Evolutionary conservation across 2,797 vertebrate genomes (phyloP).

Genomic region (Micromesistius poutassou): DNA sequence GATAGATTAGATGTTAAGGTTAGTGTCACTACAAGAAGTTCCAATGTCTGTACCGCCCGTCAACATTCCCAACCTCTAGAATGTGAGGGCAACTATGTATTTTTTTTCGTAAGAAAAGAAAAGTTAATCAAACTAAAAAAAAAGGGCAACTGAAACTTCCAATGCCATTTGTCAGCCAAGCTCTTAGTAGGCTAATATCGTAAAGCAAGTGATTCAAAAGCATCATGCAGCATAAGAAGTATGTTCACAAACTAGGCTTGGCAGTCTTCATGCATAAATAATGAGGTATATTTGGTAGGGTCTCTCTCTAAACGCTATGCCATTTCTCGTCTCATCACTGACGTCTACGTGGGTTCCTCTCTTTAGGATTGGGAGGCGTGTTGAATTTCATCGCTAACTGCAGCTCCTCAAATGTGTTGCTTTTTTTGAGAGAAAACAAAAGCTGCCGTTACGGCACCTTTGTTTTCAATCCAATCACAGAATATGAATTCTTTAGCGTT

Average conservation of each 20-base stretch:
- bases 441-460: neutral
- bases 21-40: constrained; percentile 40
- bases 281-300: constrained; percentile 56
- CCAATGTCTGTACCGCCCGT: constrained; percentile 45
- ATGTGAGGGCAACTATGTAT: constrained; percentile 27
- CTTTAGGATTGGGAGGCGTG: constrained; percentile 22
- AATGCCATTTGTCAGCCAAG: constrained; percentile 76
- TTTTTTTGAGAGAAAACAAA: neutral
- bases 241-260: constrained; percentile 83
- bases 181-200: constrained; percentile 70
- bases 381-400: constrained; percentile 34
- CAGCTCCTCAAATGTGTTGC: neutral
- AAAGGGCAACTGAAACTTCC: constrained; percentile 71
- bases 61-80: constrained; percentile 43
- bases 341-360: constrained; percentile 26
- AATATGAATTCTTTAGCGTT: neutral
- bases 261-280: constrained; percentile 80
- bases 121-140: constrained; percentile 64
- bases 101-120: constrained; percentile 53
- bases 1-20: constrained; percentile 32
- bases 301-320: constrained; percentile 55
- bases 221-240: constrained; percentile 84
- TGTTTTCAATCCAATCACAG: constrained; percentile 46
- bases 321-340: constrained; percentile 47
- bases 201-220: constrained; percentile 80